These are phyloP conservation scores for Ctenochaetus hawaiiensis DNA, from an alignment of 2,797 vertebrate species.

Conservation along the genomic window DNA sequence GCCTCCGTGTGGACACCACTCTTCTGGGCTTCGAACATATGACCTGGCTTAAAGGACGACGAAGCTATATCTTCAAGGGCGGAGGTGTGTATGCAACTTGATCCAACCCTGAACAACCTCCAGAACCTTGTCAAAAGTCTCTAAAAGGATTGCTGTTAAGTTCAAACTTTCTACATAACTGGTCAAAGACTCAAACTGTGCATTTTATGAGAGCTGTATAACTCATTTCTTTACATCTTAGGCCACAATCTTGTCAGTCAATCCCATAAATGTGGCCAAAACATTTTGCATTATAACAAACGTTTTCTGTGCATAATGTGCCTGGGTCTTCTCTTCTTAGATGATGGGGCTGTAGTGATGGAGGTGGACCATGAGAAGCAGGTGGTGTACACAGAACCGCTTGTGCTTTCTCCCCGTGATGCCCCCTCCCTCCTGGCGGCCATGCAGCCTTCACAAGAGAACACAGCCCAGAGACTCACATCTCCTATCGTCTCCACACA, in stretches of 20 bases:
- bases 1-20: conserved; percentile 94
- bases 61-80: conserved; percentile 97
- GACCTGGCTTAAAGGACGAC: conserved; percentile 96
- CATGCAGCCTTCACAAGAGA: conserved; percentile 95
- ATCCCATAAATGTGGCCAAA: too few species aligned
- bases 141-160: too few species aligned
- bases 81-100: conserved; percentile 84
- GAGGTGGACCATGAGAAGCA: conserved; percentile 98
- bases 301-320: too few species aligned
- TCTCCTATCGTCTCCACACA: conserved; percentile 96
- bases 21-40: conserved; percentile 97
- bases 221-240: too few species aligned
- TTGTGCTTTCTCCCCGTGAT: conserved; percentile 90
- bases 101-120: too few species aligned
- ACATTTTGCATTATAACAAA: too few species aligned
- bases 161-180: too few species aligned
- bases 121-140: too few species aligned
- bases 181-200: too few species aligned
- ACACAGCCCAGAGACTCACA: conserved; percentile 93
- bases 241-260: too few species aligned
- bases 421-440: conserved; percentile 92
- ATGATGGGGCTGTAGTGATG: conserved; percentile 95
- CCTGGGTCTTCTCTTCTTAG: conserved; percentile 67
- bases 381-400: conserved; percentile 94
- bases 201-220: too few species aligned